Evolutionary conservation across 2,113 vertebrate genomes (phyloP).

Genomic region (Zootoca vivipara): DNA sequence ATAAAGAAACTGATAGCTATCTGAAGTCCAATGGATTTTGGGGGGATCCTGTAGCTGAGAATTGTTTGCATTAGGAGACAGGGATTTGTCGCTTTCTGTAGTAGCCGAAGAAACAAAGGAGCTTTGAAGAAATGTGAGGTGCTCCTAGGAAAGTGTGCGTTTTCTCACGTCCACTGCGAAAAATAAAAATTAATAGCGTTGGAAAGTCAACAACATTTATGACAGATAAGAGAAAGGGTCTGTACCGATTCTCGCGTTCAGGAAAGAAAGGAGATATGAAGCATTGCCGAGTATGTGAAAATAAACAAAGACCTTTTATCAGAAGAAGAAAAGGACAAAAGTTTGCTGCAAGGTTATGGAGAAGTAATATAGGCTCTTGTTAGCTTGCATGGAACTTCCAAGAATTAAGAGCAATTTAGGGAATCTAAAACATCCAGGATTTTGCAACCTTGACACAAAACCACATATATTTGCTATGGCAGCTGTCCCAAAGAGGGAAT

Average conservation of each 20-base stretch:
- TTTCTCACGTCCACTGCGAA: conserved; percentile 72
- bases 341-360: conserved; percentile 78
- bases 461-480: not conserved
- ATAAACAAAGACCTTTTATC: conserved; percentile 77
- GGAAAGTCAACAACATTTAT: conserved; percentile 84
- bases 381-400: not conserved
- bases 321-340: conserved; percentile 66
- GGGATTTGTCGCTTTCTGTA: conserved; percentile 66
- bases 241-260: conserved; percentile 65
- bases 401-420: not conserved
- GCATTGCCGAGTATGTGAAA: conserved; percentile 71
- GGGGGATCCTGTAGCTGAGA: not conserved
- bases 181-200: conserved; percentile 72
- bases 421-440: not conserved
- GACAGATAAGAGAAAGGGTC: conserved; percentile 69
- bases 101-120: conserved; percentile 67
- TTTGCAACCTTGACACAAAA: not conserved
- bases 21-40: not conserved
- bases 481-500: not conserved
- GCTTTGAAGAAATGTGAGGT: conserved; percentile 49
- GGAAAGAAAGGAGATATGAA: conserved; percentile 75
- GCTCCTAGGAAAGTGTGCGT: conserved; percentile 59
- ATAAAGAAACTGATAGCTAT: not conserved
- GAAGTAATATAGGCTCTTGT: not conserved
- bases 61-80: conserved; percentile 17